These are phyloP conservation scores for Phasianus colchicus DNA, from an alignment of 2,113 vertebrate species.

Conservation along the genomic window DNA sequence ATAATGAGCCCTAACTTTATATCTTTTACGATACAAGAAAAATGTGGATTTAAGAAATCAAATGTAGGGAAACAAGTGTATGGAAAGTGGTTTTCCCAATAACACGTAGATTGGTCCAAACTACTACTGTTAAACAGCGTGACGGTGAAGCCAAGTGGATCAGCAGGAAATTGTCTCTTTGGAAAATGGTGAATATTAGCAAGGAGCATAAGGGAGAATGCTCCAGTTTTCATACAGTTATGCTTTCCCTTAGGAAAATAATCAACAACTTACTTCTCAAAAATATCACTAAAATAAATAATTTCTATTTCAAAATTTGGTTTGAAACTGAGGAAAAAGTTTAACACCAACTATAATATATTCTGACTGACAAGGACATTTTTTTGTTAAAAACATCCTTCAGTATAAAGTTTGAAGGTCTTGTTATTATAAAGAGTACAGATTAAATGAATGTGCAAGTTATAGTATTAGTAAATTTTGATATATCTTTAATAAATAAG, in stretches of 20 bases:
- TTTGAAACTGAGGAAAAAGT: neutral
- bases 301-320: neutral
- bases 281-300: neutral
- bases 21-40: accelerated
- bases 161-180: neutral
- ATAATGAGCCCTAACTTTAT: neutral
- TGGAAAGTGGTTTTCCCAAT: neutral
- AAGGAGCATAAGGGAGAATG: accelerated
- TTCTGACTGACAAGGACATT: neutral
- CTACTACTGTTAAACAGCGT: accelerated
- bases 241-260: neutral
- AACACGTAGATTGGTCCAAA: neutral
- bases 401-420: neutral
- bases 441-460: neutral
- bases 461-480: neutral
- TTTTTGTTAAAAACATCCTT: neutral
- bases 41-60: neutral
- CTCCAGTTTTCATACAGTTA: neutral
- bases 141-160: neutral
- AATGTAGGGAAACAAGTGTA: neutral
- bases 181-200: neutral
- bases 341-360: neutral
- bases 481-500: neutral
- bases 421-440: neutral
- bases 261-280: neutral